A percentile compares a stretch with the other conserved stretches of the same genome.
These are phyloP conservation scores for Bothrops jararaca DNA, from an alignment of 2,113 vertebrate species.

Conservation along the genomic window DNA sequence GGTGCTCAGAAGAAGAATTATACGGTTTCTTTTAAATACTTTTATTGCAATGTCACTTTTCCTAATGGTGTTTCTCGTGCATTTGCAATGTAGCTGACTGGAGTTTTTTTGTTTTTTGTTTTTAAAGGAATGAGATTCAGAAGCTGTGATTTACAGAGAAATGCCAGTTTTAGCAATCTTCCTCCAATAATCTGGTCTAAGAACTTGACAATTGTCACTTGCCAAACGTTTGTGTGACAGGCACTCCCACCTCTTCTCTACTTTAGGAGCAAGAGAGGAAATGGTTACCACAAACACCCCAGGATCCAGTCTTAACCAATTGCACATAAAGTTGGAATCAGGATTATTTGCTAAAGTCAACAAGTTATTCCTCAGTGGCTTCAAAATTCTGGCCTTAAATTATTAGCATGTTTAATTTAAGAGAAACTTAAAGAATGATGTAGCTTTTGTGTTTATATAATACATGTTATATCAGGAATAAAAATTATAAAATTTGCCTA, in stretches of 20 bases:
- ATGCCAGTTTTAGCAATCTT: slow-evolving; percentile 8
- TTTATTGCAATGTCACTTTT: slow-evolving; percentile 22
- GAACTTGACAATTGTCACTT: neutral
- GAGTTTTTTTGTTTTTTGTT: neutral
- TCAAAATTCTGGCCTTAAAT: neutral
- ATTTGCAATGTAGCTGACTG: slow-evolving; percentile 24
- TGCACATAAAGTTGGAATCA: slow-evolving; percentile 1
- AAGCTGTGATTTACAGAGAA: slow-evolving; percentile 3
- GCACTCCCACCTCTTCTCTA: neutral
- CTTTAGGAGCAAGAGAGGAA: slow-evolving; percentile 3
- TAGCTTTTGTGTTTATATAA: neutral
- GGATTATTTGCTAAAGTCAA: neutral
- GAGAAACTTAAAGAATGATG: neutral
- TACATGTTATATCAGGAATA: slow-evolving; percentile 17
- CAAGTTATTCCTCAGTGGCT: neutral
- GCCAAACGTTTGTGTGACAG: neutral
- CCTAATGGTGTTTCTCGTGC: slow-evolving; percentile 24
- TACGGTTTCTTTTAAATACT: neutral
- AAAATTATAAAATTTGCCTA: slow-evolving; percentile 22
- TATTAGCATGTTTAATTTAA: neutral
- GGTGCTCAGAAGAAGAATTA: slow-evolving; percentile 30
- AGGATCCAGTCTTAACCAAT: neutral
- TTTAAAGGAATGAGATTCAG: slow-evolving; percentile 18
- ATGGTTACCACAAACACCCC: slow-evolving; percentile 9
- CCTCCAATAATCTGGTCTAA: neutral